Base-by-base conservation (phyloP, 2,888 invertebrate genomes). In the Tuberolachnus salignus region DNA sequence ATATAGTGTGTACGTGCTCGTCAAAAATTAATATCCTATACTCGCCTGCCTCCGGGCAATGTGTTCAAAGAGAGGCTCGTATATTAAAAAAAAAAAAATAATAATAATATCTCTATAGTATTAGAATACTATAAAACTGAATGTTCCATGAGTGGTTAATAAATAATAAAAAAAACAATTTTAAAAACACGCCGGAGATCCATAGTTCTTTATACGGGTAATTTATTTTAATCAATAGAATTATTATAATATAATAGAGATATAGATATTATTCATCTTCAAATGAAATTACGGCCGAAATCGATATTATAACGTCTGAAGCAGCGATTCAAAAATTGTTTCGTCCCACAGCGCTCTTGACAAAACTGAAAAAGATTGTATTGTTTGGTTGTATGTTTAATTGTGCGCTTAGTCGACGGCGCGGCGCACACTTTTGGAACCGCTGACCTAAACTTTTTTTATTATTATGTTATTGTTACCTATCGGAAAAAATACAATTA, bases 11-110 rank as follows among this genome's bases (percentile, higher is more conserved):
- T 73, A 73, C 73, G 73, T 74, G 73, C 63, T 74, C 23, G 10
- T 53, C n/a, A 44, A 53, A 53, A 74, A 74, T 64, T 74, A 64
- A 64, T 53, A 72, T 34, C 19, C 23, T 69, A 19, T 53, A 69
- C 21, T 11, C 26, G 8, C 23, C 44, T 4, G 72, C 53, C 73
- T 44, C 23, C 73, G 63, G 63, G 73, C 64, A 1, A 26, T 21
- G 6, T 34, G 42, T 23, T 63, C 21, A 21, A 74, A 44, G 53
- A 64, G 42, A 63, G 10, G 51, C 51, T 59, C 26, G 42, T 53
- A 63, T 42, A 70, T 55, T 9, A 21, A 51, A n/a, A 13, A 19
- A 63, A 11, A 63, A 21, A 26, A 21, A 46, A 66, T 23, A 23
- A 6, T 46, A 10, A 13, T 14, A 69, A 49, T 26, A 51, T 19